These are phyloP conservation scores for Macrophya alboannulata DNA, from an alignment of 2,888 invertebrate genomes.

Conservation along the genomic window DNA sequence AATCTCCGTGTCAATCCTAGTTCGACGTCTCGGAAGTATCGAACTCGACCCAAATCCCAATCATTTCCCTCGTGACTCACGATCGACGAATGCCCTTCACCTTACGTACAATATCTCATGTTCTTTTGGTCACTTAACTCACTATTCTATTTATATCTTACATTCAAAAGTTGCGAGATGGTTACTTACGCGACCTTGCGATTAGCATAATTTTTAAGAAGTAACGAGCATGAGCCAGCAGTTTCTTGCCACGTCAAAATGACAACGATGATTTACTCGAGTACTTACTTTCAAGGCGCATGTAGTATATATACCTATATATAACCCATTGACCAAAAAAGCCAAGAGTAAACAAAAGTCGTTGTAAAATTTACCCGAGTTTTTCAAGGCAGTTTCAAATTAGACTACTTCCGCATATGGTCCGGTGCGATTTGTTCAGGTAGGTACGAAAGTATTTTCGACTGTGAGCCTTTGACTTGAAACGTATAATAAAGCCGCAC, in stretches of 20 bases:
- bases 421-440: constrained; percentile 21
- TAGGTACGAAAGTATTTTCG: neutral
- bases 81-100: constrained; percentile 43
- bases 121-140: constrained; percentile 14
- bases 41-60: constrained; percentile 48
- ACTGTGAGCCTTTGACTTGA: neutral
- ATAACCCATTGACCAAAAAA: neutral
- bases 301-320: neutral
- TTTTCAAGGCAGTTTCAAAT: constrained; percentile 30
- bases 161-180: neutral
- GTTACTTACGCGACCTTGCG: constrained; percentile 40
- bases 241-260: constrained; percentile 10
- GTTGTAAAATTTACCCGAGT: neutral
- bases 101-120: constrained; percentile 26
- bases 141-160: constrained; percentile 37
- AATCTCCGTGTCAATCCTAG: constrained; percentile 41
- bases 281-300: constrained; percentile 23
- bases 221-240: constrained; percentile 12
- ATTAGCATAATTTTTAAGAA: constrained; percentile 42
- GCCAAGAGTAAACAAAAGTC: neutral
- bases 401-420: constrained; percentile 40
- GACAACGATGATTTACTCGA: constrained; percentile 17
- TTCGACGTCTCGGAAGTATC: constrained; percentile 44
- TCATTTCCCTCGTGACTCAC: constrained; percentile 38
- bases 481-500: constrained; percentile 17